A percentile compares a stretch with the other conserved stretches of the same genome.
Conservation (phyloP, 2,113 vertebrate genomes). For the Chionis minor region DNA sequence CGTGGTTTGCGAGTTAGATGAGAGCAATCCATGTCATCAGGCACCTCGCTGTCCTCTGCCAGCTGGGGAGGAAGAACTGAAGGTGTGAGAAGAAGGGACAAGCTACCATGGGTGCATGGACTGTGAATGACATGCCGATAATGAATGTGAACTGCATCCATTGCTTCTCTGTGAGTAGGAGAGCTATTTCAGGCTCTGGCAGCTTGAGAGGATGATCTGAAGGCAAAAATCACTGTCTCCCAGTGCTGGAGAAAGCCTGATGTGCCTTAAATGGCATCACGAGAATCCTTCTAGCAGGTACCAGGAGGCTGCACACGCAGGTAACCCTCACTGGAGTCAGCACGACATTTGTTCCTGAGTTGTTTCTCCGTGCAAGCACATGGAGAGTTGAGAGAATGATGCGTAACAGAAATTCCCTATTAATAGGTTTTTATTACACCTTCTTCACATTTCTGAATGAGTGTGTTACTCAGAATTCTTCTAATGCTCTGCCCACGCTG, state of each 20-base stretch:
- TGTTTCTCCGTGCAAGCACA: not conserved
- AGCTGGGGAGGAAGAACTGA: not conserved
- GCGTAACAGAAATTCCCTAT: not conserved
- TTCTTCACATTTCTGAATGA: not conserved
- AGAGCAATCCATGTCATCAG: not conserved
- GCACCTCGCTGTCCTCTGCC: not conserved
- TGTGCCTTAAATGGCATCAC: not conserved
- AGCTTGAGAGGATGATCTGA: slow-evolving; percentile 1
- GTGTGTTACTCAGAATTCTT: not conserved
- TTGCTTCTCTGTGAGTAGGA: not conserved
- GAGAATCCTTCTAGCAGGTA: not conserved
- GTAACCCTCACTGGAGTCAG: not conserved
- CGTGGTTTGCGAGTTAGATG: not conserved
- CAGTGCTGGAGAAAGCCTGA: not conserved
- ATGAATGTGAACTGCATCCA: not conserved
- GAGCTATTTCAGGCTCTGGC: slow-evolving; percentile 22
- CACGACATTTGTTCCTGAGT: not conserved
- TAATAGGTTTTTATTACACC: not conserved
- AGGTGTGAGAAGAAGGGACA: not conserved
- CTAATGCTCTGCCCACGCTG: not conserved
- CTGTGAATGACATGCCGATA: not conserved
- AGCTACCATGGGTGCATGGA: not conserved
- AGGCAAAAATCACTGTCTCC: slow-evolving; percentile 1
- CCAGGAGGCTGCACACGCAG: not conserved
- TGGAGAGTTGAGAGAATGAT: not conserved